Base-by-base conservation (phyloP, 2,113 vertebrate genomes). In the Callorhinus ursinus region DNA sequence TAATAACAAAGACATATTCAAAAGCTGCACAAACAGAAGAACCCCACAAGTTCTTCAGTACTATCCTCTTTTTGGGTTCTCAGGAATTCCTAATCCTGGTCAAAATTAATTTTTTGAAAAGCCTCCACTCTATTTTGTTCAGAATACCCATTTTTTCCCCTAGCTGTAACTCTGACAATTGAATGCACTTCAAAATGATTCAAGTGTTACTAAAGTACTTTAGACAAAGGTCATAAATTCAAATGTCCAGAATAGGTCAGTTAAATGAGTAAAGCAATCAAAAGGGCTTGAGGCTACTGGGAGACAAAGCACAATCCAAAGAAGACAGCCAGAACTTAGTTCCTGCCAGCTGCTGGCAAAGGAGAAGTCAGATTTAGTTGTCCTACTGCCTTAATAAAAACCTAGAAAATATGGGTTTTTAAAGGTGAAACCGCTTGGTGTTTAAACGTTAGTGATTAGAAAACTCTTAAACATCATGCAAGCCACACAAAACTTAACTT, bases 131-230 rank as follows among this genome's bases (percentile, higher is more conserved):
- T 22, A 59, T 72, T 79, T 85, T 95, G 24, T 77, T 95, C 76
- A 63, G 24, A 95, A 53, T 57, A 79, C 19, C 33, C 82, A 65
- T 49, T 84, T 31, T 24, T 77, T 82, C 22, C 24, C 26, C 46
- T 80, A 72, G n/a, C 26, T 94, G 63, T 94, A 46, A 72, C 57
- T 92, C 65, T 88, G n/a, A 96, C 85, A 93, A 90, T 14, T 90
- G 57, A 95, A 80, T 83, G 2, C 24, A 88, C 92, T 97, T 96
- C 53, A 91, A 81, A 95, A 93, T 79, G 33, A 77, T 72, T 72
- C 80, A 77, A 81, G 91, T 95, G 51, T 92, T 82, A 84, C n/a
- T 80, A 93, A 97, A 74, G 82, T 93, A 91, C 49, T 98, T 88
- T 65, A 95, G 67, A 89, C 72, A 89, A 90, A 96, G 86, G 59